Evolutionary conservation across 2,888 invertebrate genomes (phyloP), one percentile per base, ranked within the genome.

Genomic region (Sericinus montela): DNA sequence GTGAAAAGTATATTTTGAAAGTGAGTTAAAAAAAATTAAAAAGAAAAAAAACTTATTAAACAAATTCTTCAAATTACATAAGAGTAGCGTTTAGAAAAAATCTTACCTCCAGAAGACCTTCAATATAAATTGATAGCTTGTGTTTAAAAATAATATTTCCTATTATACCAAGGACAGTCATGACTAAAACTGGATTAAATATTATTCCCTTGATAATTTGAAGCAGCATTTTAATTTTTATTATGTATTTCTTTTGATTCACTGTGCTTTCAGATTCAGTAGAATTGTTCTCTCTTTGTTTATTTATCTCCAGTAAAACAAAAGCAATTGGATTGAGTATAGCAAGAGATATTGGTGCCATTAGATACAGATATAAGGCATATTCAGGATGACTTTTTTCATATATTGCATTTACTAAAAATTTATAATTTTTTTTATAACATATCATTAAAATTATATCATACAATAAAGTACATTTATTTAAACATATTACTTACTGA

Each of bases 241-340:
- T 70, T 4, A 78, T 47, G 50, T 67, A 73, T 35, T 59, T 63
- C 38, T 65, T 75, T 49, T 69, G 65, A 23, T 45, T 28, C 34
- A 51, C 34, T 9, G 14, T 23, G 45, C 52, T 16, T 59, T 63
- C 19, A 59, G 62, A 14, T 63, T 63, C n/a, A 44, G 13, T 35
- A 1, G 35, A 35, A 36, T 39, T 8, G 51, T 64, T 67, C 50
- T 80, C 77, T 67, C 78, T 84, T 52, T 91, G 90, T 66, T 91
- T 93, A 53, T 91, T 90, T 38, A 97, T 92, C 86, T 98, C 98
- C 92, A 98, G 92, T 53, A 98, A 77, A 3, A 97, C 89, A 76
- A 98, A 96, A 15, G 96, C 96, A 57, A 98, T 91, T 0, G 98
- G 98, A 82, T 98, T 98, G 19, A 98, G 86, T 62, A 98, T 93